Evolutionary conservation across 2,888 invertebrate species (phyloP), one percentile per base, ranked within the genome.

Genomic region (Pinctada fucata): DNA sequence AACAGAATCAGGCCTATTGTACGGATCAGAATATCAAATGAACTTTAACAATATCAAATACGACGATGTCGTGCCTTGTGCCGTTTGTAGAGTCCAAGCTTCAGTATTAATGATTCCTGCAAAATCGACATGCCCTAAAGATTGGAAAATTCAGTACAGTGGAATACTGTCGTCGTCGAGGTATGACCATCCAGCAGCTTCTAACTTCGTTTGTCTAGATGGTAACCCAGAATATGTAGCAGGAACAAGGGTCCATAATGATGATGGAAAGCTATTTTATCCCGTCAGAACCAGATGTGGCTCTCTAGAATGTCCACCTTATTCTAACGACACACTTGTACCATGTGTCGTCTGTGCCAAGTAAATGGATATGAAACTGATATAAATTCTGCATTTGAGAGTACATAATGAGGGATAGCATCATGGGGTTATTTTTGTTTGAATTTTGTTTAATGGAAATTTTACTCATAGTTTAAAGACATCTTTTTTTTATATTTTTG

Each of bases 201-300:
- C 45, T 3, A 69, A 71, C n/a, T 82, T 64, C 51, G 75, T 78
- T 0, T 83, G 81, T 68, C 73, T 83, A 16, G 83, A 83, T 58
- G 31, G 66, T 2, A 58, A 51, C 10, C 75, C 77, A 47, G 78
- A 79, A 31, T 76, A 67, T 31, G 65, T 77, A 31, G 58, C 16
- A 8, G 72, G 63, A 6, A 67, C 73, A 6, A 52, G 49, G 3
- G 52, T 10, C 5, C n/a, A n/a, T n/a, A 51, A 65, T 10, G 16
- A 68, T 3, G 69, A 79, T 47, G 83, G 83, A 1, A 76, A 68
- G 4, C 75, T 81, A 48, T 70, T 83, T 3, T 72, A 79, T 51
- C 52, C 71, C 48, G 72, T 77, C 4, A 58, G 66, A 10, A 66
- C 52, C 72, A 70, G n/a, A n/a, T n/a, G n/a, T n/a, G n/a, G n/a